Percentiles rank a stretch among this genome's conserved stretches.
phyloP scores from a whole-genome alignment of 2,113 vertebrate species.

The Peucedramus taeniatus region DNA sequence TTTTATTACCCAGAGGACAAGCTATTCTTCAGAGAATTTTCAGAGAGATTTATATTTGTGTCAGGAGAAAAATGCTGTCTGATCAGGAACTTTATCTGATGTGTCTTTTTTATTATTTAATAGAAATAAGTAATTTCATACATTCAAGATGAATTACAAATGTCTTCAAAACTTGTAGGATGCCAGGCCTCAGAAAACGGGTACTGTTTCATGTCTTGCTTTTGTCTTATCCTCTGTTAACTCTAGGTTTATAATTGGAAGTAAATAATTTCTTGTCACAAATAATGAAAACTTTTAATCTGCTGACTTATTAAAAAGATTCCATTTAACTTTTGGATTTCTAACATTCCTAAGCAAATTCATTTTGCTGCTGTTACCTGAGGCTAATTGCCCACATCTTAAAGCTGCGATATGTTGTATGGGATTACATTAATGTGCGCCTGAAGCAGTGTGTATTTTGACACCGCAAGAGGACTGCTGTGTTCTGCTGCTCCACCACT shows the following conservation, averaged over 20 bases:
- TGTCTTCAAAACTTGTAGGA: neutral
- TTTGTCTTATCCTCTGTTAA: neutral
- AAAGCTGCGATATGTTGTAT: neutral
- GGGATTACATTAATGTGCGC: neutral
- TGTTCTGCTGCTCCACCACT: neutral
- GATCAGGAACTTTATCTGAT: neutral
- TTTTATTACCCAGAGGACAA: neutral
- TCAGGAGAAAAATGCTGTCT: neutral
- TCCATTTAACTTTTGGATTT: neutral
- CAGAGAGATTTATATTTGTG: neutral
- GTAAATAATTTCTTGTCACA: neutral
- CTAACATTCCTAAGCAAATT: neutral
- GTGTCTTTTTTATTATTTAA: neutral
- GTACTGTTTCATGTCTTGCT: neutral
- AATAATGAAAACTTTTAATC: neutral
- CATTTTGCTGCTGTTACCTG: neutral
- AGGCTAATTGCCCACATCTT: neutral
- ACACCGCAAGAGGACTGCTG: neutral
- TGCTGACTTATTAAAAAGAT: neutral
- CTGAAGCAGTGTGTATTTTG: neutral
- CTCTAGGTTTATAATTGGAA: neutral
- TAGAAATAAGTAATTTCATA: neutral
- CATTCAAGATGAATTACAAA: neutral
- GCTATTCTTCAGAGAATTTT: neutral
- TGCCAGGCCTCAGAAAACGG: neutral